Evolutionary conservation across 2,888 invertebrate genomes (phyloP), one percentile per base, ranked within the genome.

Genomic region (Cactoblastis cactorum): DNA sequence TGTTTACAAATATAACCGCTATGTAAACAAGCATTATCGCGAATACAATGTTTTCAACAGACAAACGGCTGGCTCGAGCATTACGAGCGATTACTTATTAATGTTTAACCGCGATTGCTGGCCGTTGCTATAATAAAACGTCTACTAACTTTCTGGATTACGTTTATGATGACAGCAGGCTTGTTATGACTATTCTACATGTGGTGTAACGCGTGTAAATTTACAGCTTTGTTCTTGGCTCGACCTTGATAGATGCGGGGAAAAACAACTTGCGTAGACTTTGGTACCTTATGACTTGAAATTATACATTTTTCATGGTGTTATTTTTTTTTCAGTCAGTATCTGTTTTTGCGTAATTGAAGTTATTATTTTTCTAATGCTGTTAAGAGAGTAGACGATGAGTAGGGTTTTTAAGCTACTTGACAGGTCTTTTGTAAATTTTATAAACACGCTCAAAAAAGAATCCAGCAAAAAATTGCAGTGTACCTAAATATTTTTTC

Each of bases 81-180:
- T 28, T 28, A 28, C 28, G 28, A 1, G 18, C 19, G 4, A n/a
- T 24, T 37, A 24, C 22, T 3, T 47, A 34, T 19, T 18, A 22
- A 47, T 34, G 12, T 18, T 47, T 9, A 22, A 34, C 12, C 34
- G 9, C 12, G 22, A 15, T 48, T 46, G 15, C 34, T 34, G 11
- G 17, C 35, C 15, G 35, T 4, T 46, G 24, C 14, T 28, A 38
- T 37, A 24, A 38, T 48, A 48, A 48, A 48, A 48, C 15, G 15
- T 48, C 34, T 1, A 14, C 47, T 37, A 37, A 37, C 47, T n/a
- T n/a, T 38, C 19, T 11, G 15, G 38, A n/a, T 48, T 37, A 48
- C 37, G 47, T 35, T 46, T 34, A 35, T 14, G 35, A 43, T 28
- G 43, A 35, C 8, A 35, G 35, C 47, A 17, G 28, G 6, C 37